Base-by-base conservation (phyloP, 2,888 invertebrate species). In the Cataglyphis rosenhaueri region DNA sequence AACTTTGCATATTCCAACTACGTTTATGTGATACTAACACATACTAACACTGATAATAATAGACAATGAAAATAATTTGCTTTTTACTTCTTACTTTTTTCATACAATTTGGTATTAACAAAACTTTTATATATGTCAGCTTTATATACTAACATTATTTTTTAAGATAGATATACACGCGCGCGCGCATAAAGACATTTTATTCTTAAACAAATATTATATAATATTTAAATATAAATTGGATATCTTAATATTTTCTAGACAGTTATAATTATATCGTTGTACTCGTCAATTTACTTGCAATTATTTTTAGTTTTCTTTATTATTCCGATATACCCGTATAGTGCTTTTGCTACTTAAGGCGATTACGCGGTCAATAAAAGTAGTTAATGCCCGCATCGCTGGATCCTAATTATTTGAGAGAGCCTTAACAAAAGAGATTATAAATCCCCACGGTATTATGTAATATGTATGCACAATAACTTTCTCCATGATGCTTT, bases 381-480 rank as follows among this genome's bases (percentile, higher is more conserved):
- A 70, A 59, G 70, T 25, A 44, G 52, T 76, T 79, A 35, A 70
- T 78, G 59, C 38, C 59, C 70, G 70, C 70, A 61, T 79, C 25
- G 70, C 70, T 44, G 2, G 44, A 6, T 57, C 18, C 15, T 78
- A 59, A 78, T 78, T 57, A 21, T 52, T 35, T 52, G 59, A 12
- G 41, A 66, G 68, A 70, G 35, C 18, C 25, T 79, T 70, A 61
- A 70, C 44, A 44, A 78, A 57, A 38, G 38, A 38, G 64, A 75
- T 65, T 65, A 76, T 57, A 57, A 44, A 66, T 59, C 68, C 32
- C 44, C 57, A 25, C 59, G 59, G 12, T 70, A 35, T 79, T 79
- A 79, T n/a, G 12, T 70, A 79, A 79, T 35, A n/a, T 12, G 48
- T 38, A 38, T 65, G 38, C 59, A 59, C 57, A 32, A 21, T 68